phyloP scores from a whole-genome alignment of 2,113 vertebrate species.

The Connochaetes taurinus region DNA sequence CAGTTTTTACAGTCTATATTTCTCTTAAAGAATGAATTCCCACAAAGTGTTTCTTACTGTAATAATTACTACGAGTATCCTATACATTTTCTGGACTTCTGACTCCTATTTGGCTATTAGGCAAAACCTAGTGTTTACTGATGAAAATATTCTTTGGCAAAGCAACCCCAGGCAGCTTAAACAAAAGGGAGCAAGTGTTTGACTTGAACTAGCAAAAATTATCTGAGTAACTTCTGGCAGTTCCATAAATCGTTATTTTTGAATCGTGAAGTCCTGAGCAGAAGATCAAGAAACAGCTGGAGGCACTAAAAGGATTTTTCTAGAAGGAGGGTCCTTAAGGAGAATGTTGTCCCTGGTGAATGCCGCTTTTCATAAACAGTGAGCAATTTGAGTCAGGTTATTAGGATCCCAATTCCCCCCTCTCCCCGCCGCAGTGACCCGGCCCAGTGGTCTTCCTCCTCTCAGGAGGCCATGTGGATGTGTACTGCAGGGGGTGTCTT shows the following conservation, averaged over 20 bases:
- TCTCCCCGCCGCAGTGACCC: rapidly evolving
- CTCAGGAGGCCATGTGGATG: not conserved
- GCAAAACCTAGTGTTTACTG: not conserved
- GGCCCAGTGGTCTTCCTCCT: not conserved
- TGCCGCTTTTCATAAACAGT: not conserved
- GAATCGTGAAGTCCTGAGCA: not conserved
- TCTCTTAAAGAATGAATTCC: conserved; percentile 2
- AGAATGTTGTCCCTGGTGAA: not conserved
- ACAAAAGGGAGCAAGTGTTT: not conserved
- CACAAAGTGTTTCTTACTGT: not conserved
- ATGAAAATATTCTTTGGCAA: not conserved
- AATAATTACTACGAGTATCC: not conserved
- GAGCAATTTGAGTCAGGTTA: not conserved
- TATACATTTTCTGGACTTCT: not conserved
- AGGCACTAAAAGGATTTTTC: not conserved
- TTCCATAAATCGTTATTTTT: not conserved
- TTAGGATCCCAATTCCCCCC: not conserved
- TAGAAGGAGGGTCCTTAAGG: not conserved
- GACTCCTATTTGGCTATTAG: not conserved
- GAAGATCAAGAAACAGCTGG: not conserved
- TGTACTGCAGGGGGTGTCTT: not conserved
- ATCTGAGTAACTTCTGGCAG: not conserved
- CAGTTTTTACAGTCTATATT: not conserved
- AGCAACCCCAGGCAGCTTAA: not conserved
- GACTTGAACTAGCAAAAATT: not conserved